A percentile compares a stretch with the other conserved stretches of the same genome.
These are phyloP conservation scores for Tiliacea citrago DNA, from an alignment of 2,888 invertebrate species.

Conservation along the genomic window DNA sequence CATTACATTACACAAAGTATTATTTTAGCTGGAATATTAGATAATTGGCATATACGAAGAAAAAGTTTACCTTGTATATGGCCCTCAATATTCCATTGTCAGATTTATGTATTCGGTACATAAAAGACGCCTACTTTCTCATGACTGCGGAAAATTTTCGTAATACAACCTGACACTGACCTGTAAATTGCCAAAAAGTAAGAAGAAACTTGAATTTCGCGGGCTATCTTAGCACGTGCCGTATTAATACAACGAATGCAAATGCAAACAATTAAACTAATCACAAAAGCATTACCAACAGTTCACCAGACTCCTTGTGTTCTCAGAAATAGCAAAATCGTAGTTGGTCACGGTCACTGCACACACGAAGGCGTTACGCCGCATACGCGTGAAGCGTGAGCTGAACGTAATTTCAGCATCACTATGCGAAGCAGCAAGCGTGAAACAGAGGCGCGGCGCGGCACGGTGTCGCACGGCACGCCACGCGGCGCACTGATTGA, in stretches of 20 bases:
- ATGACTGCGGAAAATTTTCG: too few relatives aligned
- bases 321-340: constrained; percentile 23
- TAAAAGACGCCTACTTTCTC: too few relatives aligned
- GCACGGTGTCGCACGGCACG: constrained; percentile 43
- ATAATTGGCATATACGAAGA: too few relatives aligned
- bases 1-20: too few relatives aligned
- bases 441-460: constrained; percentile 72
- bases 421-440: constrained; percentile 81
- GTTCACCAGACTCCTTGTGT: not conserved
- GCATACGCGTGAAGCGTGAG: constrained; percentile 64
- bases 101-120: too few relatives aligned
- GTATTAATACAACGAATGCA: not conserved
- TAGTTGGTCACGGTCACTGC: constrained; percentile 46
- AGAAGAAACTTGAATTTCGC: too few relatives aligned
- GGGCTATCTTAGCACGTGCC: too few relatives aligned
- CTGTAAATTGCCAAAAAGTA: too few relatives aligned
- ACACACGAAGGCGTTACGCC: constrained; percentile 41
- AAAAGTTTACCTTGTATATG: too few relatives aligned
- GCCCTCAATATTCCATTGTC: too few relatives aligned
- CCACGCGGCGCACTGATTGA: constrained; percentile 87
- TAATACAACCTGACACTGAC: too few relatives aligned
- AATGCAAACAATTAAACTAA: not conserved
- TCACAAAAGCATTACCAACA: not conserved
- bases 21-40: too few relatives aligned
- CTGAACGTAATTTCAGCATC: constrained; percentile 72